Base-by-base conservation (phyloP, 2,113 vertebrate genomes). In the Phalacrocorax brasilianus region DNA sequence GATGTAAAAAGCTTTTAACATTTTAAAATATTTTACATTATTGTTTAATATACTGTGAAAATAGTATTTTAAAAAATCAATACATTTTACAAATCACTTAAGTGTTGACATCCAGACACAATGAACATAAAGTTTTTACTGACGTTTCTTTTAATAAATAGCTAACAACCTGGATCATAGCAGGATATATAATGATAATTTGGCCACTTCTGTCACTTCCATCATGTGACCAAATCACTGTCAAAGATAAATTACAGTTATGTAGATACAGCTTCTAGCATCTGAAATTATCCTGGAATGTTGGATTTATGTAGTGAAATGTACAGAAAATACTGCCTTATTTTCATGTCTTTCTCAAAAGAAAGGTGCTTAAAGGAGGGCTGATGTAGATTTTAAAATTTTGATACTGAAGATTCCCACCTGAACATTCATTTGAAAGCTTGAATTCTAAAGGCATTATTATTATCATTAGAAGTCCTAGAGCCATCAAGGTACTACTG, bases 111-210 rank as follows among this genome's bases (percentile, higher is more conserved):
- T 88, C 14, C 4, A 52, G 40, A 56, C 44, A 77, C 74, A 79
- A 95, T 53, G 35, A 95, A 72, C 26, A 74, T 27, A 42, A 5
- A 11, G 11, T 53, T 59, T 35, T 91, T 87, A 74, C 19, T 74
- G 76, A 96, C 52, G 61, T 35, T 81, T 81, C 67, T 65, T 61
- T 97, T 94, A 59, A 47, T 84, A 91, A 83, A 23, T 75, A 90
- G 88, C 32, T 44, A 93, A 20, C 27, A 95, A 44, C 1, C 4
- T 73, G 14, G 67, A 65, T 33, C 52, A 12, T 44, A 86, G 24
- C 5, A 65, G n/a, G 30, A 68, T 21, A 49, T 42, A n/a, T 13
- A 76, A 42, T 61, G 40, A 59, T 56, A 79, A 62, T 71, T 33
- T 68, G 20, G 77, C 12, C 16, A 63, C 2, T 44, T 71, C 15